A percentile compares a stretch with the other conserved stretches of the same genome.
Evolutionary conservation across 2,797 vertebrate genomes (phyloP).

Genomic region (Pangasius sanitwongsei): DNA sequence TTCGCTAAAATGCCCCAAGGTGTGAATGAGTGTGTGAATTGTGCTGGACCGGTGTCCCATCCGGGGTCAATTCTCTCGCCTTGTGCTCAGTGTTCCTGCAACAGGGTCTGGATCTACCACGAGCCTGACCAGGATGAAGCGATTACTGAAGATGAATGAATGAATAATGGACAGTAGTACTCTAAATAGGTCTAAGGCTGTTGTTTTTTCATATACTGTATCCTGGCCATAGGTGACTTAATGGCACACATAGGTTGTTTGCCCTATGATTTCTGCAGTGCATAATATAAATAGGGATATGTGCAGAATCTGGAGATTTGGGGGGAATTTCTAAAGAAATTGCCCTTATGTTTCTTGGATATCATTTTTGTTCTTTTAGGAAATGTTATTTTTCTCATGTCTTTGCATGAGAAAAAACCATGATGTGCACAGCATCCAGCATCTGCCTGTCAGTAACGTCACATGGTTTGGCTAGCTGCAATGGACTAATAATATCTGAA

Average conservation of each 20-base stretch:
- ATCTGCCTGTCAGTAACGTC: not conserved
- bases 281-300: not conserved
- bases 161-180: not conserved
- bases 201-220: not conserved
- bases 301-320: not conserved
- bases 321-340: not conserved
- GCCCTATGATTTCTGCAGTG: not conserved
- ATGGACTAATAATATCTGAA: not conserved
- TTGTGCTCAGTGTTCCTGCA: not conserved
- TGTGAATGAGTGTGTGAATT: not conserved
- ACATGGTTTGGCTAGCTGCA: not conserved
- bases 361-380: not conserved
- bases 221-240: not conserved
- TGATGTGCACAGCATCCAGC: not conserved
- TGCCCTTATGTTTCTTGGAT: not conserved
- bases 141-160: not conserved
- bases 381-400: not conserved
- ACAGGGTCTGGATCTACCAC: not conserved
- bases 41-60: not conserved
- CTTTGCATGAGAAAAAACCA: too few species aligned
- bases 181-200: not conserved
- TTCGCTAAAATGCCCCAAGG: not conserved
- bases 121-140: not conserved
- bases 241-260: not conserved
- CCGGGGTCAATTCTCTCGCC: not conserved